These are phyloP conservation scores for Phragmatobia fuliginosa DNA, from an alignment of 2,888 invertebrate genomes.

Conservation along the genomic window DNA sequence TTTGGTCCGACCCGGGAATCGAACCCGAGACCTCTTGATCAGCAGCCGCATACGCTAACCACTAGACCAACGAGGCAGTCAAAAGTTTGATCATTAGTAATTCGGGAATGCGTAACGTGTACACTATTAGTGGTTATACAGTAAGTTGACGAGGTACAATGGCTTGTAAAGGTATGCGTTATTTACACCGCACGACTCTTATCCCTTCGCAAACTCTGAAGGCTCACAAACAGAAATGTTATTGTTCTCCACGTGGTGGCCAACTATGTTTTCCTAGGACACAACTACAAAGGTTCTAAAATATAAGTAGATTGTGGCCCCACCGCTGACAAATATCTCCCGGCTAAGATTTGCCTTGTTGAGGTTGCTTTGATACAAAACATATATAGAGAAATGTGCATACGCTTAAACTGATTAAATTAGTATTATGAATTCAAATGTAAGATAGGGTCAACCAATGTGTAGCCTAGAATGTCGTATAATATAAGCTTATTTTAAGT, in stretches of 20 bases:
- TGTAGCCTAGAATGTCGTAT: neutral
- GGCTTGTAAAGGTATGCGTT: neutral
- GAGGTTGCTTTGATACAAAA: neutral
- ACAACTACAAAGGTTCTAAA: conserved; percentile 6
- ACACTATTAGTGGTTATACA: too few species aligned
- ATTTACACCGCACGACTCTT: neutral
- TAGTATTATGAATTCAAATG: neutral
- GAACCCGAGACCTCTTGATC: too few species aligned
- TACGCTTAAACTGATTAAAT: neutral
- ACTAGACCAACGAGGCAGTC: too few species aligned
- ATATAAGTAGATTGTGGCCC: neutral
- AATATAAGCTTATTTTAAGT: neutral
- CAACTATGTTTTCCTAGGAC: neutral
- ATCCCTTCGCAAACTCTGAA: neutral
- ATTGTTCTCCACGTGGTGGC: neutral
- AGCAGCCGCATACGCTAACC: too few species aligned
- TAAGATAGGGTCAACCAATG: neutral
- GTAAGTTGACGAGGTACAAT: neutral
- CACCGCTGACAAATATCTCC: neutral
- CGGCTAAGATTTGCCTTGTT: neutral
- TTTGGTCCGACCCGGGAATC: too few species aligned
- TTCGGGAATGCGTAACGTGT: neutral
- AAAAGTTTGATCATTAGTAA: neutral
- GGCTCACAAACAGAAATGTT: neutral
- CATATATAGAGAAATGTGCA: neutral